Evolutionary conservation across 2,797 vertebrate genomes (phyloP).

Genomic region (Crenuchus spilurus): DNA sequence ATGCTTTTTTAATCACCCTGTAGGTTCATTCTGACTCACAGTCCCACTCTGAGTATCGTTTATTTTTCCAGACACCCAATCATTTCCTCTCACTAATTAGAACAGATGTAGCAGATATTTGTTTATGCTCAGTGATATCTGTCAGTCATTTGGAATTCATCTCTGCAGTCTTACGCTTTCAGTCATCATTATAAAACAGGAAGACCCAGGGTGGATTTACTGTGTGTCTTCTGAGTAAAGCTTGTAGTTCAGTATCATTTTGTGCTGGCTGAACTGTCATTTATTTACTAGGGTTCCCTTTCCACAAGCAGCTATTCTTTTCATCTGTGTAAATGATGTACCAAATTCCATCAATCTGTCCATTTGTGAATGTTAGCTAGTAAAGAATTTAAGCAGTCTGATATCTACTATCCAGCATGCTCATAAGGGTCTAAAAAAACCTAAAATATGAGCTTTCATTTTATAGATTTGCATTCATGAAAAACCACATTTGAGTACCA

Average conservation of each 20-base stretch:
- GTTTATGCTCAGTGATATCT: not conserved
- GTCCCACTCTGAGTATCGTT: constrained; percentile 8
- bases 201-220: not conserved
- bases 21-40: constrained; percentile 45
- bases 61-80: constrained; percentile 25
- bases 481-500: too few relatives aligned
- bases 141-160: constrained; percentile 16
- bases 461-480: too few relatives aligned
- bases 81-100: constrained; percentile 4
- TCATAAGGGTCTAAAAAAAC: too few relatives aligned
- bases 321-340: too few relatives aligned
- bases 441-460: too few relatives aligned
- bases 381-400: too few relatives aligned
- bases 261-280: too few relatives aligned
- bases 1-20: constrained; percentile 12
- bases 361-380: too few relatives aligned
- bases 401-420: too few relatives aligned
- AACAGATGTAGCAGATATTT: not conserved
- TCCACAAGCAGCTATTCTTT: too few relatives aligned
- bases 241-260: not conserved
- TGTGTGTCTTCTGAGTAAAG: not conserved
- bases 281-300: not conserved
- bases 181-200: not conserved
- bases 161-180: not conserved
- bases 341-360: too few relatives aligned